These are phyloP conservation scores for Micrasema longulum DNA, from an alignment of 1,140 invertebrate species.

Conservation along the genomic window DNA sequence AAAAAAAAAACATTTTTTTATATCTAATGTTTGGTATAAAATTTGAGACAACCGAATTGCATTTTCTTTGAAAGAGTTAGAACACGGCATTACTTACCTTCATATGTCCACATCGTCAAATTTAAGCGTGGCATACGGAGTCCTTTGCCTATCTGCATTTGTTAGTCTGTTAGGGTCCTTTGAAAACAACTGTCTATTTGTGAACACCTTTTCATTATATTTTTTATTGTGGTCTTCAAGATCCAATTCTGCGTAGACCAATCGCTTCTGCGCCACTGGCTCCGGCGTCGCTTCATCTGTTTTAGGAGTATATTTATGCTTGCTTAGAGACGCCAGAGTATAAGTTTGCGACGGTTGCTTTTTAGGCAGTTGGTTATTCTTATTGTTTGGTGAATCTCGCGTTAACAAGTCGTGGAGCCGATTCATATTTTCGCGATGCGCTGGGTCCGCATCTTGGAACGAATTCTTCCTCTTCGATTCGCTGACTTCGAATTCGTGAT, in stretches of 20 bases:
- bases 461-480: constrained; percentile 58
- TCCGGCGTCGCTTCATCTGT: constrained; percentile 1
- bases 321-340: constrained; percentile 48
- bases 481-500: constrained; percentile 56
- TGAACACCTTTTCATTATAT: constrained; percentile 69
- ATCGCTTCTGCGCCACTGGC: constrained; percentile 60
- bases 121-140: constrained; percentile 76
- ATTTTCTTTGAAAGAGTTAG: too few species aligned
- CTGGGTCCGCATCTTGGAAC: constrained; percentile 62
- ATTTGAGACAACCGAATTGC: constrained; percentile 76
- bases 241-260: constrained; percentile 68
- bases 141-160: constrained; percentile 63
- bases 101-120: constrained; percentile 86
- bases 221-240: constrained; percentile 68
- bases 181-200: constrained; percentile 66
- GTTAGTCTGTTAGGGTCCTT: constrained; percentile 62
- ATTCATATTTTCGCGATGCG: constrained; percentile 66
- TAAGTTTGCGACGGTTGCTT: constrained; percentile 55
- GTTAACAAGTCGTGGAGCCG: constrained; percentile 64
- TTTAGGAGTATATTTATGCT: constrained; percentile 56
- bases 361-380: constrained; percentile 62
- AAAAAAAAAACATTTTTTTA: too few species aligned
- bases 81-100: constrained; percentile 56
- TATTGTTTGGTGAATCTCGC: constrained; percentile 62
- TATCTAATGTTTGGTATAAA: constrained; percentile 76